phyloP scores from a whole-genome alignment of 2,113 vertebrate species.

The Oceanites oceanicus region DNA sequence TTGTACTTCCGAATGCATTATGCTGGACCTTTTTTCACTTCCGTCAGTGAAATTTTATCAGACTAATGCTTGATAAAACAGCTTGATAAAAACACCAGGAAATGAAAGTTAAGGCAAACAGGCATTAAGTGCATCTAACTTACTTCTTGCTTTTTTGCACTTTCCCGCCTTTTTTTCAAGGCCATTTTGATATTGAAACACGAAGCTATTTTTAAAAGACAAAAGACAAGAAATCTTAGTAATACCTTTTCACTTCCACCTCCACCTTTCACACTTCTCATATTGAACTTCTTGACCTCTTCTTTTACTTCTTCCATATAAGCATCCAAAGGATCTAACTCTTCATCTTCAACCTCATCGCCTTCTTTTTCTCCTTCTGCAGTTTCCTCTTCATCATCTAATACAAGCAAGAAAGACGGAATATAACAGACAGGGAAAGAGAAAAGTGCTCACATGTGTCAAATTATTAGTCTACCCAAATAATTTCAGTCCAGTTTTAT shows the following conservation, averaged over 20 bases:
- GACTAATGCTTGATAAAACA: neutral
- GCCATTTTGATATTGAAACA: neutral
- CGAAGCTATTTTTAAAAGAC: neutral
- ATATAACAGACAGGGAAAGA: neutral
- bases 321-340: constrained; percentile 93
- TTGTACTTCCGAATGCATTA: neutral
- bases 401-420: neutral
- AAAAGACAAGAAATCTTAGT: neutral
- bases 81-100: neutral
- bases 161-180: neutral
- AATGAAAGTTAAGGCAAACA: neutral
- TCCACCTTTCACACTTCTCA: constrained; percentile 90
- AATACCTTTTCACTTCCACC: constrained; percentile 89
- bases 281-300: constrained; percentile 99
- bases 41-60: neutral
- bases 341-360: constrained; percentile 84
- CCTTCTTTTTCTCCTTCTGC: constrained; percentile 80
- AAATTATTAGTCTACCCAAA: neutral
- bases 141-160: neutral
- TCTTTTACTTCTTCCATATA: constrained; percentile 99
- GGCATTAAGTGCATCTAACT: neutral
- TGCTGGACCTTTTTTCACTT: neutral
- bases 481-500: neutral
- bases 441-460: neutral
- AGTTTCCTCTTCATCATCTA: constrained; percentile 85